Conservation (phyloP, 1,140 invertebrate genomes). For the Antheraea mylitta region DNA sequence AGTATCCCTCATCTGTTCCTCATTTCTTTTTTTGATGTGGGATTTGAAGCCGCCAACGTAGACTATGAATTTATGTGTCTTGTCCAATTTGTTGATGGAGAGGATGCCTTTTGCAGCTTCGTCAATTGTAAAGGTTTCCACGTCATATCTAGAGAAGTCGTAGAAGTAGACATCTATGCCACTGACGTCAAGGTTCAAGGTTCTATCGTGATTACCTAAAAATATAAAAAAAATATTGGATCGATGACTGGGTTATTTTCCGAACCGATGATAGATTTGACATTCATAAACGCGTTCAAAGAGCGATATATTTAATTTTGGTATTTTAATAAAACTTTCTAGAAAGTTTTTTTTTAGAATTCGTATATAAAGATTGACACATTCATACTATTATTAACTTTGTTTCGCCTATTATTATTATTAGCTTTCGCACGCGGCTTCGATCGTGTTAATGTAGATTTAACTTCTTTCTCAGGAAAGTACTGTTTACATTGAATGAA, state of each 20-base stretch:
- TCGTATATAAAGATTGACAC: too few relatives aligned
- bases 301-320: too few relatives aligned
- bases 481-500: too few relatives aligned
- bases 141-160: conserved; percentile 49
- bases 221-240: background rate
- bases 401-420: too few relatives aligned
- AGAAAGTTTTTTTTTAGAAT: too few relatives aligned
- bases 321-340: too few relatives aligned
- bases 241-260: background rate
- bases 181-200: conserved; percentile 53
- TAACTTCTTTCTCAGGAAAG: too few relatives aligned
- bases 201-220: conserved; percentile 59
- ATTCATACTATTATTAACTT: too few relatives aligned
- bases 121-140: conserved; percentile 43
- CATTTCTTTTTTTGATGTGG: conserved; percentile 57
- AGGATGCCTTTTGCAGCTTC: conserved; percentile 53
- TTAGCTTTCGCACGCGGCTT: too few relatives aligned
- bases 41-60: conserved; percentile 70
- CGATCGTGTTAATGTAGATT: too few relatives aligned
- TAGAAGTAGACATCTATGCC: conserved; percentile 61
- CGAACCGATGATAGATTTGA: too few relatives aligned
- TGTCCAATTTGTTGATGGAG: conserved; percentile 42
- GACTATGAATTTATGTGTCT: conserved; percentile 56
- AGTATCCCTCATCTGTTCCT: conserved; percentile 49
- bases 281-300: too few relatives aligned